Conservation (phyloP, 2,113 vertebrate species). For the Pollimyrus isidori region DNA sequence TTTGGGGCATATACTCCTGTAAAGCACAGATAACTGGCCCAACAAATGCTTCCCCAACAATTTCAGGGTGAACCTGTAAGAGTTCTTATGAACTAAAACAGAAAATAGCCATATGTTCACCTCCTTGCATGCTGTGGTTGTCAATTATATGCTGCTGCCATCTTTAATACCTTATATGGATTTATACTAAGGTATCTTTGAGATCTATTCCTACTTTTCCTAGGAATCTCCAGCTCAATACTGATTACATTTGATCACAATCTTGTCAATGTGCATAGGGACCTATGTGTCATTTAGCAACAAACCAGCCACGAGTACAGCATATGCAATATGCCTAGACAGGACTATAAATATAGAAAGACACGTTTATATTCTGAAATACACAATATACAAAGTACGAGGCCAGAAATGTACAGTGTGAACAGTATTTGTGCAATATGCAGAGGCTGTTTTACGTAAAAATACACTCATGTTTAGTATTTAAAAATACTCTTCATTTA, state of each 20-base stretch:
- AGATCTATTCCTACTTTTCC: neutral
- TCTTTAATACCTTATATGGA: neutral
- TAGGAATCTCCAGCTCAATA: neutral
- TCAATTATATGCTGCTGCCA: neutral
- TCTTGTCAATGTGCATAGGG: neutral
- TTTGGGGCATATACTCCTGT: neutral
- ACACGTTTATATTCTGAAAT: neutral
- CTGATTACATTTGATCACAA: neutral
- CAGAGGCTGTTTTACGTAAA: neutral
- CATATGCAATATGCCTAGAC: neutral
- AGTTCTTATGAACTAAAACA: neutral
- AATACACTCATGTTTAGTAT: neutral
- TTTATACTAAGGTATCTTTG: neutral
- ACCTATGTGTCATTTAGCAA: neutral
- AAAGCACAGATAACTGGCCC: neutral
- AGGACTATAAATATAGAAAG: neutral
- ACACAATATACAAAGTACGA: neutral
- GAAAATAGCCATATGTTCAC: neutral
- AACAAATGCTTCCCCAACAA: neutral
- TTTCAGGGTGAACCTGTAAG: neutral
- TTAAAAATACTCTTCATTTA: neutral
- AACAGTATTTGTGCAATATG: neutral
- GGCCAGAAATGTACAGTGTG: neutral
- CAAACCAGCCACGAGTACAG: neutral
- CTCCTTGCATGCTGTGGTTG: neutral